A percentile compares a stretch with the other conserved stretches of the same genome.
Evolutionary conservation across 2,888 invertebrate genomes (phyloP).

Genomic region (Diarsia rubi): DNA sequence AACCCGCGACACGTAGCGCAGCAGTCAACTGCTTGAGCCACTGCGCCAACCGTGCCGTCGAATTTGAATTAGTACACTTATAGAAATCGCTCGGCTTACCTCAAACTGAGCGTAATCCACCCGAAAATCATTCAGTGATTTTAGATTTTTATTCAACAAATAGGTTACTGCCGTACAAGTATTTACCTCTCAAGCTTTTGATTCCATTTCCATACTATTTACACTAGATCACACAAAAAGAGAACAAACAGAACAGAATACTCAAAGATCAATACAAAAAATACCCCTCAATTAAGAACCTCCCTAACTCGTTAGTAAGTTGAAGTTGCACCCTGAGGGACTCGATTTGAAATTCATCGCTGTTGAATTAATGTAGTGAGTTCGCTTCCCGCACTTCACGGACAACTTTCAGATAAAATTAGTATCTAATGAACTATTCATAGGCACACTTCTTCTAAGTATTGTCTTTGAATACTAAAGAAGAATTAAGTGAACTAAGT

Average conservation of each 20-base stretch:
- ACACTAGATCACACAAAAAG: background rate
- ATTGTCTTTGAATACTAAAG: slow-evolving; percentile 23
- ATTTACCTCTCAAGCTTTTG: background rate
- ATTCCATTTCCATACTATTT: background rate
- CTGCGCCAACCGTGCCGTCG: too few relatives aligned
- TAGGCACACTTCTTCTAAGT: slow-evolving; percentile 20
- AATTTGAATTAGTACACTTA: too few relatives aligned
- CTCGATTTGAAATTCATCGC: slow-evolving; percentile 48
- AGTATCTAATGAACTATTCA: slow-evolving; percentile 54
- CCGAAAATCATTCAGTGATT: background rate
- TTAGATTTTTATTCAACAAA: background rate
- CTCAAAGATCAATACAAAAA: background rate
- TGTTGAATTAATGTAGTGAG: slow-evolving; percentile 54
- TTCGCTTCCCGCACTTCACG: slow-evolving; percentile 32
- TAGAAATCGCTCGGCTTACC: too few relatives aligned
- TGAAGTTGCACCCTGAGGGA: slow-evolving; percentile 15
- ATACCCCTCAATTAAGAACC: slow-evolving; percentile 17
- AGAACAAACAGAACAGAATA: background rate
- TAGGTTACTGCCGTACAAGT: background rate
- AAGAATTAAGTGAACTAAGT: slow-evolving; percentile 17
- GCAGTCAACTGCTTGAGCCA: too few relatives aligned
- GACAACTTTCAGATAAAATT: slow-evolving; percentile 42
- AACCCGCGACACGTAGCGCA: too few relatives aligned
- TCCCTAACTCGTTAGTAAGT: slow-evolving; percentile 1
- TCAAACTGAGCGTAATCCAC: too few relatives aligned